Conservation (phyloP, 2,797 vertebrate genomes). For the Eidolon dupreanum region DNA sequence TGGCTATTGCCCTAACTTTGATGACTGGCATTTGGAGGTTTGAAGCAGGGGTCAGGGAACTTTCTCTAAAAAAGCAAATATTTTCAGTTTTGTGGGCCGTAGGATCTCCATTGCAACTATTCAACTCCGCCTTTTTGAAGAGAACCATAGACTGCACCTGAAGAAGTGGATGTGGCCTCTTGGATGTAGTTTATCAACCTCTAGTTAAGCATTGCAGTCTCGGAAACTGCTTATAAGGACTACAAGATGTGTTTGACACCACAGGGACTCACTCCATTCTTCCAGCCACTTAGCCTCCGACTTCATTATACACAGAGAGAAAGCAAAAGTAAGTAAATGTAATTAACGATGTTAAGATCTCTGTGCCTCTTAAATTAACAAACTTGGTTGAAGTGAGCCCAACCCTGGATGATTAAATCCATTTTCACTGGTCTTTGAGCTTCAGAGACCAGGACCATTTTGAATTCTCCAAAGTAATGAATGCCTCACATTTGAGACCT, state of each 20-base stretch:
- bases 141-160: background rate
- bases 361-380: background rate
- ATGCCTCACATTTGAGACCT: background rate
- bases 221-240: background rate
- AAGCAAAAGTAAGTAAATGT: background rate
- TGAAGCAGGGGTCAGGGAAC: background rate
- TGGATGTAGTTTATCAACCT: background rate
- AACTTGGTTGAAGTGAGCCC: background rate
- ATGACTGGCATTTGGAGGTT: background rate
- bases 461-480: background rate
- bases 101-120: background rate
- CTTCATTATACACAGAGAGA: background rate
- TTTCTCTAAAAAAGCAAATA: background rate
- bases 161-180: too few species aligned
- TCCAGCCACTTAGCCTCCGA: background rate
- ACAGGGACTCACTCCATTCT: background rate
- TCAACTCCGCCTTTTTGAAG: background rate
- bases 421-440: background rate
- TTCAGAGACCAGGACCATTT: background rate
- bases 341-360: background rate
- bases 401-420: background rate
- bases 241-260: background rate
- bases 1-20: background rate
- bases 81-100: background rate
- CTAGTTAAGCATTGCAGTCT: background rate